Evolutionary conservation across 2,888 invertebrate genomes (phyloP), one percentile per base, ranked within the genome.

Genomic region (Hypercompe scribonia): DNA sequence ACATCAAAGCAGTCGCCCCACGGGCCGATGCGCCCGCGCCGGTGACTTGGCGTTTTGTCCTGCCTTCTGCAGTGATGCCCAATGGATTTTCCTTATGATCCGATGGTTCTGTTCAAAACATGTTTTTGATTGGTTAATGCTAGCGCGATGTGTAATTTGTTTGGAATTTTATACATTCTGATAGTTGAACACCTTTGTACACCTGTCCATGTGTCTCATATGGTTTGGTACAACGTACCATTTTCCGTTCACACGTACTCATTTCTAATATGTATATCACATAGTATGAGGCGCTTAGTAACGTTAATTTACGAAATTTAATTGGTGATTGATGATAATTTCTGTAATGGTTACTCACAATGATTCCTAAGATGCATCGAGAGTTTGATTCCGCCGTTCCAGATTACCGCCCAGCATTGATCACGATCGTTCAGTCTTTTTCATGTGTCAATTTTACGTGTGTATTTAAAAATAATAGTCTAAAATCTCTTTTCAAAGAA

Each of bases 11-110:
- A 80, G 83, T 87, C 86, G 87, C 84, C 86, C 87, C 86, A 86
- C 84, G 89, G 86, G 84, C 87, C 90, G 89, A 85, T 92, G 93
- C 92, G 94, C 91, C 91, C 87, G 94, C 93, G 91, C 87, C 90
- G 86, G 88, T 95, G 95, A 95, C 94, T 94, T 84, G 92, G 91
- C 93, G 84, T 88, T 94, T 94, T 91, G 88, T 87, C 83, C 85
- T 86, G 76, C 80, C 85, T 84, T 84, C 82, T 82, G 79, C 87
- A 83, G 81, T 81, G 84, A 83, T 84, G 89, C 86, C 84, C 83
- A 82, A 88, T 86, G 87, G 88, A 87, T 92, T 94, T 94, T 93
- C 93, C 94, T 93, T 86, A 83, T 86, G 84, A 87, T 86, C 81
- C 83, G 85, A 84, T 81, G 79, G 84, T 87, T 86, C 82, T 81